Evolutionary conservation across 1,140 invertebrate species (phyloP), one percentile per base, ranked within the genome.

Genomic region (Hycleus phaleratus): DNA sequence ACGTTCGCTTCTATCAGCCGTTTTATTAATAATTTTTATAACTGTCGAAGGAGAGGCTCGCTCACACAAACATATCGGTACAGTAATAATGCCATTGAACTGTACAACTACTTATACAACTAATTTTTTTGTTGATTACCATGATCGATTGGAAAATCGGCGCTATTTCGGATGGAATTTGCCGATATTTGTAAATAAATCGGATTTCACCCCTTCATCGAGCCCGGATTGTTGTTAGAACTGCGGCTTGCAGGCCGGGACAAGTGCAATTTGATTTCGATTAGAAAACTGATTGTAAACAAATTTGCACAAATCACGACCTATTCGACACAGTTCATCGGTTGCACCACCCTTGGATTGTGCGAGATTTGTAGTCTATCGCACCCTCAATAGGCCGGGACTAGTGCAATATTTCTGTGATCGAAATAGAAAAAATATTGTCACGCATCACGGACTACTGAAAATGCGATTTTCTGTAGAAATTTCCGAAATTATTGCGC

Each of bases 401-500:
- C 70, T 71, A 72, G 70, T 72, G 70, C 70, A 72, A 72, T 72
- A 72, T 72, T 69, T 42, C 9, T 42, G 7, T 7, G 56, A 59
- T 65, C 39, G 6, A 59, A 64, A 44, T 46, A 51, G 67, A 64
- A 46, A 59, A 63, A 71, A 72, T 72, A 72, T 71, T 72, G 68
- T 71, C 70, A 72, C 70, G 65, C 62, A 72, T 72, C 70, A 72
- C 70, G 70, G 70, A 72, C 70, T 71, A 66, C 46, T 66, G 62
- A 68, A 60, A 56, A 57, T 59, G 61, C 58, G 46, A 59, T 56
- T 46, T 50, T 58, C 46, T 32, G 32, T 4, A 32, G 32, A 32
- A 6, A 32, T 32, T 5, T 4, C 32, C 32, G 32, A 18, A 18
- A 18, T 18, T 1, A 18, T 18, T 18, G 18, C 18, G 18, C 18